Evolutionary conservation across 2,113 vertebrate genomes (phyloP).

Genomic region (Cyanistes caeruleus): DNA sequence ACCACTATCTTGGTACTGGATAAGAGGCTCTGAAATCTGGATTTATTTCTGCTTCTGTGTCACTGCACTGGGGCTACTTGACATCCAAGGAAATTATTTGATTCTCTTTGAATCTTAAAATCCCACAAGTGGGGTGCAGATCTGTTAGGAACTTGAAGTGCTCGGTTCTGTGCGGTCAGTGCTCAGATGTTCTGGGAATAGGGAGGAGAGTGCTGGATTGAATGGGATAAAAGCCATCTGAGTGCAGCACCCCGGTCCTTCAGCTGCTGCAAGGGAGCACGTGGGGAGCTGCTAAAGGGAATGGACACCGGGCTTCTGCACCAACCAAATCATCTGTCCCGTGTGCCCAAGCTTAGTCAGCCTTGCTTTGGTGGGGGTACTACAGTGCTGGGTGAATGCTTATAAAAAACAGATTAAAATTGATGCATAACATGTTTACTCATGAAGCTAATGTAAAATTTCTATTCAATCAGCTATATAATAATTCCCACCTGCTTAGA

Average conservation of each 20-base stretch:
- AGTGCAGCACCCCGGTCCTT: not conserved
- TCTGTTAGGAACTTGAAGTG: not conserved
- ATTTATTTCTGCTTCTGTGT: not conserved
- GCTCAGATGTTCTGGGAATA: not conserved
- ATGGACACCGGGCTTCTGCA: not conserved
- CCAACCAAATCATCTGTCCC: not conserved
- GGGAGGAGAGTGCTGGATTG: not conserved
- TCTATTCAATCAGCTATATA: not conserved
- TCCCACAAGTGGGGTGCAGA: not conserved
- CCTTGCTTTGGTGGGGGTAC: not conserved
- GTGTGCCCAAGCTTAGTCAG: not conserved
- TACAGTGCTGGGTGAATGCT: not conserved
- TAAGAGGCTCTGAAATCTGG: not conserved
- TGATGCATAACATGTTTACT: not conserved
- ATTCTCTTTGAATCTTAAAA: not conserved
- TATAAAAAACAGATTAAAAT: not conserved
- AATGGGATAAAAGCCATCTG: not conserved
- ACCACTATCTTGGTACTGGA: not conserved
- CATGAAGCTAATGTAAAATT: not conserved
- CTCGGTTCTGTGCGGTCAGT: not conserved
- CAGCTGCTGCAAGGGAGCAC: accelerated
- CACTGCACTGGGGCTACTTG: not conserved
- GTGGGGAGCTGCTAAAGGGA: not conserved
- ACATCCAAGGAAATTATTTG: not conserved
- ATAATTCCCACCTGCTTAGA: not conserved